Evolutionary conservation across 2,888 invertebrate species (phyloP), one percentile per base, ranked within the genome.

Genomic region (Drosophila meridiana): DNA sequence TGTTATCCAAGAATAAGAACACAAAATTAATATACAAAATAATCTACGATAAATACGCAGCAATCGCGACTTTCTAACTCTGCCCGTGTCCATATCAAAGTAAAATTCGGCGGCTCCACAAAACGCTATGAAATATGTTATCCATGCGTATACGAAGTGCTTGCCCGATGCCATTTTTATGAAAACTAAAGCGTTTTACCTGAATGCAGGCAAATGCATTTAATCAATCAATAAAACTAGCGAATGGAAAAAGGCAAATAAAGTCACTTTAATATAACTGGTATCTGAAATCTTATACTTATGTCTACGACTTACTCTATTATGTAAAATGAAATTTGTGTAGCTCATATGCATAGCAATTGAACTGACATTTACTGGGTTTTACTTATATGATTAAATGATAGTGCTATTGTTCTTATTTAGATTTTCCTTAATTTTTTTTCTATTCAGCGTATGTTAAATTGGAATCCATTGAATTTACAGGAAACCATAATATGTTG

Each of bases 91-190:
- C 0, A 28, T n/a, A 40, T 70, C 45, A 52, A 56, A 52, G 32
- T 68, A 68, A 9, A 61, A 70, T 8, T 40, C 30, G 4, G 5
- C 0, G 3, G 61, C 11, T 11, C 68, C 70, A 30, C 20, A 40
- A 1, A 68, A 2, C 4, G 61, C 68, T 14, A 61, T 2, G 6
- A 61, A 1, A 57, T 61, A 61, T 4, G 45, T 45, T 5, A 62
- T 28, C 36, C 48, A 50, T 4, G 70, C 56, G 52, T 30, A 57
- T 7, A n/a, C 32, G n/a, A 38, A 26, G n/a, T 68, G 36, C 3
- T 56, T 67, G 20, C 32, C 28, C 3, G 36, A 48, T 7, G 60
- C 43, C 65, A 60, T 61, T 45, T 36, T 30, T 4, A 11, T 7
- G 26, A 20, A 28, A 9, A 43, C 43, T 43, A 2, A 43, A 43